Evolutionary conservation across 2,888 invertebrate genomes (phyloP).

Genomic region (Dryobota labecula): DNA sequence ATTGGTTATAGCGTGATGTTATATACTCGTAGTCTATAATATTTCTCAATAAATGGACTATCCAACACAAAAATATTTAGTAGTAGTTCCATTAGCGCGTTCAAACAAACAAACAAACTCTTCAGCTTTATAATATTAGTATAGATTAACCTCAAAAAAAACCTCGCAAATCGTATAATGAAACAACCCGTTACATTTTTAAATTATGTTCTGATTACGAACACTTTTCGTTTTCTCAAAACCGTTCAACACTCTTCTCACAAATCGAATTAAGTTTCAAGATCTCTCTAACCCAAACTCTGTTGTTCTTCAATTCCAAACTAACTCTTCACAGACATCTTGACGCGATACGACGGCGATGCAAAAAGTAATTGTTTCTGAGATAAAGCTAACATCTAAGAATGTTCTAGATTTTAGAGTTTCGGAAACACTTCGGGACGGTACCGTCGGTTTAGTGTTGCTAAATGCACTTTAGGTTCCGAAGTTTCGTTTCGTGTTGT

Average conservation of each 20-base stretch:
- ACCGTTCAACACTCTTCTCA: neutral
- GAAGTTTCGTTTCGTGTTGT: slow-evolving; percentile 31
- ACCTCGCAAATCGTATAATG: no score
- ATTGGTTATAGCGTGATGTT: no score
- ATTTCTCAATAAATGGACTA: no score
- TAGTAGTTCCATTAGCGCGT: no score
- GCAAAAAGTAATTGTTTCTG: slow-evolving; percentile 55
- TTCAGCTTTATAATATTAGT: no score
- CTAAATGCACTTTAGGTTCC: slow-evolving; percentile 56
- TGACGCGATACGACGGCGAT: slow-evolving; percentile 14
- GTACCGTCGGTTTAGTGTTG: slow-evolving; percentile 32
- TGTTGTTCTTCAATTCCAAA: slow-evolving; percentile 48
- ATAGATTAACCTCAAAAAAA: no score
- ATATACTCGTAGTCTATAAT: no score
- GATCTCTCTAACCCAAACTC: neutral
- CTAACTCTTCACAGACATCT: slow-evolving; percentile 30
- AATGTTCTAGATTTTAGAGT: slow-evolving; percentile 14
- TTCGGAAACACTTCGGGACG: slow-evolving; percentile 33
- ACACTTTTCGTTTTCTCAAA: no score
- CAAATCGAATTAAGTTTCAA: slow-evolving; percentile 33
- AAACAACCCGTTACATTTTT: no score
- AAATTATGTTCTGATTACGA: no score
- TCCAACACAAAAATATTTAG: no score
- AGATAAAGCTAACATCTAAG: slow-evolving; percentile 48
- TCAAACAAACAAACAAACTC: no score